Evolutionary conservation across 2,797 vertebrate species (phyloP).

Genomic region (Rhyacichthys aspro): DNA sequence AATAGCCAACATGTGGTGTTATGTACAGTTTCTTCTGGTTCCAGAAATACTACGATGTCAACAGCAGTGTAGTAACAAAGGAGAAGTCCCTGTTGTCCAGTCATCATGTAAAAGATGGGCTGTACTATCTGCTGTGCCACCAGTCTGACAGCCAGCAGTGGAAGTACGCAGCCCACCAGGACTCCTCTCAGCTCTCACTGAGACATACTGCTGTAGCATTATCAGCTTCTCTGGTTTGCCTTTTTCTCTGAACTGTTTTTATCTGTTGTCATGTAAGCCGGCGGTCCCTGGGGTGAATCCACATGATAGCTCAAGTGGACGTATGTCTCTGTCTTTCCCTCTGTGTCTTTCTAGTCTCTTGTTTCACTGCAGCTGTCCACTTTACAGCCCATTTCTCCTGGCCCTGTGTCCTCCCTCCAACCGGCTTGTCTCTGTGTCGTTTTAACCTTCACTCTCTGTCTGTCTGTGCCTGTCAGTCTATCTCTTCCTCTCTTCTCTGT

Average conservation of each 20-base stretch:
- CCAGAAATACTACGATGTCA: not conserved
- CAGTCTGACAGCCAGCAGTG: slow-evolving; percentile 17
- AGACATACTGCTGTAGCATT: not conserved
- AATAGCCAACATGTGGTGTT: too few species aligned
- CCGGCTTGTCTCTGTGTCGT: slow-evolving; percentile 60
- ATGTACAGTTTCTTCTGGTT: too few species aligned
- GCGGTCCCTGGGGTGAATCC: slow-evolving; percentile 22
- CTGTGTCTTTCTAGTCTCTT: slow-evolving; percentile 34
- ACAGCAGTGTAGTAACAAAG: slow-evolving; percentile 29
- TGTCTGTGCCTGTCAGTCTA: slow-evolving; percentile 60
- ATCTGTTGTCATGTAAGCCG: slow-evolving; percentile 22
- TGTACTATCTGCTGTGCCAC: slow-evolving; percentile 31
- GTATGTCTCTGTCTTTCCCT: slow-evolving; percentile 25
- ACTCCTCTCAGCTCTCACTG: too few species aligned
- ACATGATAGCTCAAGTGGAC: slow-evolving; percentile 29
- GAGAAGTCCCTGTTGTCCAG: slow-evolving; percentile 33
- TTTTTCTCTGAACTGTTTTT: slow-evolving; percentile 8
- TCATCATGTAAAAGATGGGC: slow-evolving; percentile 34
- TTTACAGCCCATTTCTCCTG: slow-evolving; percentile 32
- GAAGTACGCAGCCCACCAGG: slow-evolving; percentile 7
- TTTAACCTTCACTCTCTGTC: slow-evolving; percentile 69
- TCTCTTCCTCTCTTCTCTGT: slow-evolving; percentile 41
- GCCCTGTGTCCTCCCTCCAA: slow-evolving; percentile 11
- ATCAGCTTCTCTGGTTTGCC: slow-evolving; percentile 8
- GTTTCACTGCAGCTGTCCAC: slow-evolving; percentile 62